These are phyloP conservation scores for Sphaerodactylus townsendi DNA, from an alignment of 2,113 vertebrate genomes.

Conservation along the genomic window DNA sequence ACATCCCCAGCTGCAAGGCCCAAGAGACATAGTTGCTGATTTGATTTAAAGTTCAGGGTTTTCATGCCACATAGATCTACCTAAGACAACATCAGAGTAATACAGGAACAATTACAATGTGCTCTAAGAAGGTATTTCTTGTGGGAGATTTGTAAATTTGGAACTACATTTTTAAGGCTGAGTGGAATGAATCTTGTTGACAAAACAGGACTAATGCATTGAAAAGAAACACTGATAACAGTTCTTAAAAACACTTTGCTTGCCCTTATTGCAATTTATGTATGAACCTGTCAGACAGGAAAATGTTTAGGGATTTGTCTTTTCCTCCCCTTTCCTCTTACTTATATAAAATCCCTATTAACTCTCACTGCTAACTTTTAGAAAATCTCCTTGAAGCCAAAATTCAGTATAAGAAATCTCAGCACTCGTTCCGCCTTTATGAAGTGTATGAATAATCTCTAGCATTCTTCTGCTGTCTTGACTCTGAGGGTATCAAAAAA, in stretches of 20 bases:
- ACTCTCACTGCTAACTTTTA: not conserved
- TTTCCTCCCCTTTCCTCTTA: conserved; percentile 1
- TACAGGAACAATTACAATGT: not conserved
- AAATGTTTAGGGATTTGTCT: not conserved
- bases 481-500: conserved; percentile 5
- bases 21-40: conserved; percentile 14
- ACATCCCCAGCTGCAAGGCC: conserved; percentile 4
- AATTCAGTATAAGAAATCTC: not conserved
- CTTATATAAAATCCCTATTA: conserved; percentile 38
- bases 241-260: conserved; percentile 41
- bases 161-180: conserved; percentile 38
- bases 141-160: conserved; percentile 9
- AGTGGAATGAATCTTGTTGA: conserved; percentile 53
- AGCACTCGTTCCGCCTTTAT: not conserved
- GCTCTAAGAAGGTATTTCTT: not conserved
- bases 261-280: conserved; percentile 50
- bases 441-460: conserved; percentile 40
- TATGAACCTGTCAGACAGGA: conserved; percentile 43
- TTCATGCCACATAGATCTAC: not conserved
- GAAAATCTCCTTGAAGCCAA: conserved; percentile 28
- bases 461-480: conserved; percentile 47
- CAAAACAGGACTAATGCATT: conserved; percentile 42
- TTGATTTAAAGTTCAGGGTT: conserved; percentile 37
- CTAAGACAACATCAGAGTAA: conserved; percentile 10
- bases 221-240: conserved; percentile 41